Percentiles rank a stretch among this genome's conserved stretches.
Evolutionary conservation across 2,113 vertebrate species (phyloP).

Genomic region (Cryptomyrus ogoouensis): DNA sequence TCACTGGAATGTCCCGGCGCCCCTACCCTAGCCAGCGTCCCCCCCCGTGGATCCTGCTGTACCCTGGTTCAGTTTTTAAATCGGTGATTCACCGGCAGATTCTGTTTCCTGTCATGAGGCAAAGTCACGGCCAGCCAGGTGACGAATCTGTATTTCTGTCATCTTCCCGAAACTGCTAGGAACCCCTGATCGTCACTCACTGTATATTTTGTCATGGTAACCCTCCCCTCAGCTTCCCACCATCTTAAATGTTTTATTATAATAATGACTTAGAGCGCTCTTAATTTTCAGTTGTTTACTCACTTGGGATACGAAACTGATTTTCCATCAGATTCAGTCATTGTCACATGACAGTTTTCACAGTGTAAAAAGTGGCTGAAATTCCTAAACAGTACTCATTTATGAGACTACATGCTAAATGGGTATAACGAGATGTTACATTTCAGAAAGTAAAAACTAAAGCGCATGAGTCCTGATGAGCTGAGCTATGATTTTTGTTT

Average conservation of each 20-base stretch:
- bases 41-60: not conserved
- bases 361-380: not conserved
- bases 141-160: not conserved
- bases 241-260: not conserved
- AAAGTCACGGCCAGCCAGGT: not conserved
- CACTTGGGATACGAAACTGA: not conserved
- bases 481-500: not conserved
- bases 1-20: conserved; percentile 30
- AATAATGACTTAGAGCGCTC: not conserved
- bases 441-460: not conserved
- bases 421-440: not conserved
- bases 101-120: not conserved
- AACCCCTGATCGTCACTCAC: not conserved
- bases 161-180: not conserved
- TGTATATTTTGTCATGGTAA: not conserved
- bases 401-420: not conserved
- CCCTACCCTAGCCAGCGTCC: not conserved
- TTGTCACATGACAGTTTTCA: not conserved
- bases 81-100: conserved; percentile 6
- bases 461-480: not conserved
- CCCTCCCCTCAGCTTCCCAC: no score
- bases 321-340: not conserved
- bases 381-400: not conserved
- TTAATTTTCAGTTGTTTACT: not conserved
- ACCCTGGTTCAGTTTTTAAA: not conserved